Evolutionary conservation across 2,113 vertebrate genomes (phyloP).

Genomic region (Sinocyclocheilus maitianheensis): DNA sequence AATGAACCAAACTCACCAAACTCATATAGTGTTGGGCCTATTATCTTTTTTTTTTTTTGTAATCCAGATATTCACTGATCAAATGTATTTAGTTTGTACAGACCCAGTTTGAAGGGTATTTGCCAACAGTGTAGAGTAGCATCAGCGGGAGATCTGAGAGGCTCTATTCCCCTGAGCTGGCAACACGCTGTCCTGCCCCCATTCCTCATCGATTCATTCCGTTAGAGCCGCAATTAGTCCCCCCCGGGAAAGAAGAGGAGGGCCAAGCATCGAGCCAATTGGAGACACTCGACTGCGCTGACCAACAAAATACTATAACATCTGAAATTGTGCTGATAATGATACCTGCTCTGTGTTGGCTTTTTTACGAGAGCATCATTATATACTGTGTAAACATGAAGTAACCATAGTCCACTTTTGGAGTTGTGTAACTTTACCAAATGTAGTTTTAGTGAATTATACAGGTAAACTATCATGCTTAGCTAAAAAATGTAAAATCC

Average conservation of each 20-base stretch:
- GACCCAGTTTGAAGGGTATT: not conserved
- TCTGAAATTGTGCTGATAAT: slow-evolving; percentile 33
- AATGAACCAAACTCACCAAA: not conserved
- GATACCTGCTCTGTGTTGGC: not conserved
- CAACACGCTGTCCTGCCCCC: slow-evolving; percentile 47
- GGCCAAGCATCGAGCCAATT: not conserved
- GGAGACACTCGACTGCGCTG: not conserved
- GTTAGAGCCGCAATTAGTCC: slow-evolving; percentile 56
- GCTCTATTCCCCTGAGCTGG: slow-evolving; percentile 38
- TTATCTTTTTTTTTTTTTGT: too few species aligned
- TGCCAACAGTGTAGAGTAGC: slow-evolving; percentile 21
- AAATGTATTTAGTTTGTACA: not conserved
- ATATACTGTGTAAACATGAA: not conserved
- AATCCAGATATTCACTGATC: not conserved
- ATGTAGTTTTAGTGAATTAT: not conserved
- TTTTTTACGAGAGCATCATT: not conserved
- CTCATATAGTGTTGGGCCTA: not conserved
- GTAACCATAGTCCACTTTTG: not conserved
- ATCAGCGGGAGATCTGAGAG: slow-evolving; percentile 23
- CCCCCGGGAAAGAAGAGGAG: slow-evolving; percentile 37
- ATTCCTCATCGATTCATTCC: slow-evolving; percentile 61
- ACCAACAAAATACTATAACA: slow-evolving; percentile 30
- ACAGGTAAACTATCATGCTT: not conserved
- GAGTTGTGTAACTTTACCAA: not conserved
- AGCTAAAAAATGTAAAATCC: not conserved